phyloP scores from a whole-genome alignment of 1,140 invertebrate species.

The Diachasmimorpha longicaudata region DNA sequence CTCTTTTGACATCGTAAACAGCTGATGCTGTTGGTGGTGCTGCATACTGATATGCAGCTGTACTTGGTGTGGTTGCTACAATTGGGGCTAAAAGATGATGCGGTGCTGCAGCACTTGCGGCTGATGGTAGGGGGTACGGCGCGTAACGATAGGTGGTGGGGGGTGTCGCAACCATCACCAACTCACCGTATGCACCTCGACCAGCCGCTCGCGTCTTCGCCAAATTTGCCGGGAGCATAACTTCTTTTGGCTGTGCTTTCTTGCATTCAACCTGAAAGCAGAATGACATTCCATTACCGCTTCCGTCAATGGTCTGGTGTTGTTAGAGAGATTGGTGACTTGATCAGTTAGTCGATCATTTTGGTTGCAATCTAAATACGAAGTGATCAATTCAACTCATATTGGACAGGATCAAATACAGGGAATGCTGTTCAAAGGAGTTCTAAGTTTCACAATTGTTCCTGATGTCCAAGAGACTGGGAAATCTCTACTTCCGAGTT shows the following conservation, averaged over 20 bases:
- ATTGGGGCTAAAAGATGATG: constrained; percentile 63
- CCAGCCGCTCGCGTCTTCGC: constrained; percentile 91
- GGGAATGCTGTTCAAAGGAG: neutral
- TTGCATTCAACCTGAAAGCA: constrained; percentile 95
- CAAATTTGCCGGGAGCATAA: constrained; percentile 95
- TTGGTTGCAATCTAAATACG: neutral
- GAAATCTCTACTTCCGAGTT: neutral
- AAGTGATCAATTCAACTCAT: neutral
- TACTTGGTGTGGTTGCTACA: constrained; percentile 51
- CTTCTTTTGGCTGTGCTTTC: constrained; percentile 99
- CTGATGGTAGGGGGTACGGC: constrained; percentile 62
- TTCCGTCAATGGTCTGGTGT: neutral
- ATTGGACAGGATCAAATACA: neutral
- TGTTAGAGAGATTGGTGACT: neutral
- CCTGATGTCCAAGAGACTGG: neutral
- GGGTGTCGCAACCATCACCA: constrained; percentile 76
- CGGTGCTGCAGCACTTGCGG: constrained; percentile 55
- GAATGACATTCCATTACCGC: neutral
- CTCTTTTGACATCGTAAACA: constrained; percentile 64
- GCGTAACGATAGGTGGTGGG: constrained; percentile 71
- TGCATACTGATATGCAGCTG: constrained; percentile 63
- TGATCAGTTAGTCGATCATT: neutral
- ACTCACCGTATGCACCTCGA: constrained; percentile 94
- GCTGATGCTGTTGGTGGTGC: constrained; percentile 57
- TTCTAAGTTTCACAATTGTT: constrained; percentile 3